A percentile compares a stretch with the other conserved stretches of the same genome.
Evolutionary conservation across 2,888 invertebrate genomes (phyloP).

Genomic region (Nomada fucata): DNA sequence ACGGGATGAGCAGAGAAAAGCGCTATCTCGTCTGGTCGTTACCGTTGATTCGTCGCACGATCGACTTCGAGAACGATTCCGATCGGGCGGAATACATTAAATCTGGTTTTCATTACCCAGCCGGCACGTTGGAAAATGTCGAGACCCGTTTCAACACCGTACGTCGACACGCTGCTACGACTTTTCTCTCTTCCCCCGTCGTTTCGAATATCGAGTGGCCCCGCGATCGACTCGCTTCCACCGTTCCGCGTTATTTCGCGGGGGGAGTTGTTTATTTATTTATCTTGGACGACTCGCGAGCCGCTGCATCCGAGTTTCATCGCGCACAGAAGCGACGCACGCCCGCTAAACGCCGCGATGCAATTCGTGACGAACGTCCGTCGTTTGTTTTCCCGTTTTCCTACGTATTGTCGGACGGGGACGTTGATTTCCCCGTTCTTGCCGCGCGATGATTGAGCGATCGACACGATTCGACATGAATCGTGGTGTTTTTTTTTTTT

Average conservation of each 20-base stretch:
- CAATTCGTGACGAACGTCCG: not conserved
- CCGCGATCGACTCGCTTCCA: not conserved
- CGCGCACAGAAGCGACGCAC: not conserved
- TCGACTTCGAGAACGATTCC: conserved; percentile 4
- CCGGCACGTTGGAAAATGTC: not conserved
- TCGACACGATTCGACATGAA: no score
- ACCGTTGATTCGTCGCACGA: conserved; percentile 11
- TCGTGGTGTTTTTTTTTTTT: no score
- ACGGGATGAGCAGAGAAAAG: conserved; percentile 12
- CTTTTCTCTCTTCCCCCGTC: not conserved
- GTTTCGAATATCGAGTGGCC: conserved; percentile 10
- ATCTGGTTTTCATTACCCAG: conserved; percentile 31
- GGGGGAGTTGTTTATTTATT: not conserved
- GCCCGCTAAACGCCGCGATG: conserved; percentile 9
- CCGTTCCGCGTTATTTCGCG: not conserved
- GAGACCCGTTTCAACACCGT: not conserved
- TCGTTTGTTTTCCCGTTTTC: no score
- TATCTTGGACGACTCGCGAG: conserved; percentile 22
- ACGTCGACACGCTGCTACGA: conserved; percentile 10
- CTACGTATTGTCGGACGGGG: not conserved
- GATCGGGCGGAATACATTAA: conserved; percentile 23
- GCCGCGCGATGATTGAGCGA: not conserved
- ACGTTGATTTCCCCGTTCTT: not conserved
- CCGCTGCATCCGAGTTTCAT: conserved; percentile 9
- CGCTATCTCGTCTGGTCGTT: conserved; percentile 14